Evolutionary conservation across 2,888 invertebrate species (phyloP).

Genomic region (Tromatobia lineatoria): DNA sequence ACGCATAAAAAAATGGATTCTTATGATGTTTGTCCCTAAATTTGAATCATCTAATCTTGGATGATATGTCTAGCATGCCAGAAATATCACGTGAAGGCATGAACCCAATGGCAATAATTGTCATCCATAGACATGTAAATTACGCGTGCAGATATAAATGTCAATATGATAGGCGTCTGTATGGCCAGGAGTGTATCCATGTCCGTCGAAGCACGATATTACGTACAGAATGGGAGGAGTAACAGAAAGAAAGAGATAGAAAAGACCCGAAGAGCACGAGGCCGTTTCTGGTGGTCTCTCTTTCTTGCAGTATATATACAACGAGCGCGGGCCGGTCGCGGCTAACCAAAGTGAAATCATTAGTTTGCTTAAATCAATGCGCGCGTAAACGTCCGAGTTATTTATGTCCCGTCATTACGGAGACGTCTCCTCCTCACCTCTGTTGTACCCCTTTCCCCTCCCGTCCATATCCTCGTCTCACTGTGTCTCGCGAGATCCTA

Average conservation of each 20-base stretch:
- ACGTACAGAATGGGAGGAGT: slow-evolving; percentile 24
- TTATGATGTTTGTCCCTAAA: neutral
- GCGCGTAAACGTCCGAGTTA: slow-evolving; percentile 85
- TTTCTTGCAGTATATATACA: slow-evolving; percentile 39
- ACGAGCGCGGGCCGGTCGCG: slow-evolving; percentile 49
- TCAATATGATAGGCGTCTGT: slow-evolving; percentile 83
- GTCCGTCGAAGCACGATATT: slow-evolving; percentile 60
- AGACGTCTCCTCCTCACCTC: slow-evolving; percentile 82
- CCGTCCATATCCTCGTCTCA: slow-evolving; percentile 26
- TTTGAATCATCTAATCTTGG: too few relatives aligned
- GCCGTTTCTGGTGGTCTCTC: slow-evolving; percentile 67
- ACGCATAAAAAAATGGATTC: neutral
- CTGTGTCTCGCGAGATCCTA: slow-evolving; percentile 51
- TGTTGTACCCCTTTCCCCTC: slow-evolving; percentile 61
- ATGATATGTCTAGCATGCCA: neutral
- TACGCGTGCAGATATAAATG: slow-evolving; percentile 83
- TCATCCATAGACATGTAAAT: slow-evolving; percentile 85
- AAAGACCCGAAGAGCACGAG: slow-evolving; percentile 49
- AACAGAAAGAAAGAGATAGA: slow-evolving; percentile 34
- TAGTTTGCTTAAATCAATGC: slow-evolving; percentile 86
- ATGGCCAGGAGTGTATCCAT: slow-evolving; percentile 69
- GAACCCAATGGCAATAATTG: slow-evolving; percentile 78
- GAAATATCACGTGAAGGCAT: slow-evolving; percentile 32
- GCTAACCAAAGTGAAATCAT: slow-evolving; percentile 85
- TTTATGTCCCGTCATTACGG: slow-evolving; percentile 85